Evolutionary conservation across 2,888 invertebrate species (phyloP), one percentile per base, ranked within the genome.

Genomic region (Diplolepis rosae): DNA sequence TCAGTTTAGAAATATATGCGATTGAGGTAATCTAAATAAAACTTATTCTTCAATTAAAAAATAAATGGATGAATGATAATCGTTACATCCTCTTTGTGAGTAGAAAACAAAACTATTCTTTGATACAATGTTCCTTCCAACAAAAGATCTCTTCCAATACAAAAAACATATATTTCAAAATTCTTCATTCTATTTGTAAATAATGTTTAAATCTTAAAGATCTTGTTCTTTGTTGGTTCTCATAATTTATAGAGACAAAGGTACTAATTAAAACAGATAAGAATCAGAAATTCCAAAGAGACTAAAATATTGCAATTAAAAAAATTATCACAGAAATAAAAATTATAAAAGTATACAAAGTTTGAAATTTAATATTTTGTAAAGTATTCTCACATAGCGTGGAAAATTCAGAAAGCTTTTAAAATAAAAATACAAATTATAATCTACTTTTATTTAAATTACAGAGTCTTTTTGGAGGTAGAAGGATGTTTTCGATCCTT

Each of bases 401-500:
- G n/a, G n/a, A n/a, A n/a, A n/a, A n/a, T n/a, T n/a, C n/a, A n/a
- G n/a, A n/a, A n/a, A n/a, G n/a, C n/a, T n/a, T n/a, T n/a, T n/a
- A n/a, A n/a, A n/a, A n/a, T n/a, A n/a, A n/a, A n/a, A n/a, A n/a
- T n/a, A n/a, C n/a, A n/a, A n/a, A n/a, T n/a, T n/a, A n/a, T 27
- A 2, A 45, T 6, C 7, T 18, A 18, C 18, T 18, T 61, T 39
- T 24, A 24, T 11, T 30, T 30, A 5, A n/a, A 51, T 50, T 30
- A 6, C 51, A 48, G 67, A 51, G 67, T 24, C 15, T 67, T n/a
- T 52, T 24, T 28, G 11, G 30, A 22, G 51, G 22, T 2, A 67
- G 39, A 67, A 67, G 48, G 32, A 52, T 67, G 67, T 15, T 27
- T 50, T 18, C 1, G 28, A 24, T 67, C 24, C 15, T 39, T 9